Conservation (phyloP, 1,140 invertebrate genomes). For the Ectropis grisescens region DNA sequence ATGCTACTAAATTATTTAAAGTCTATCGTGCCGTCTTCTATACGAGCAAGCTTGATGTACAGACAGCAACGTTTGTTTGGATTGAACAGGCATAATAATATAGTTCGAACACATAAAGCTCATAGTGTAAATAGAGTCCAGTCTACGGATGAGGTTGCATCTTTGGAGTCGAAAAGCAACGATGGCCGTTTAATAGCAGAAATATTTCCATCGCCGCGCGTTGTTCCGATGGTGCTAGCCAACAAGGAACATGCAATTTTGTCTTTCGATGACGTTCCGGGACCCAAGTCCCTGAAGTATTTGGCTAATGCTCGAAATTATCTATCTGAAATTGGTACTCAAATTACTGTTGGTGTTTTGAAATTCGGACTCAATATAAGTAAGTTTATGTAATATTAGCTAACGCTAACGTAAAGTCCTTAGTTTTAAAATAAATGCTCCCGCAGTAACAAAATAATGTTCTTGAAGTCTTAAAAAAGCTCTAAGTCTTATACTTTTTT, state of each 20-base stretch:
- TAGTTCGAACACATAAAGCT: too few relatives aligned
- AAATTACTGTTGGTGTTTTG: constrained; percentile 72
- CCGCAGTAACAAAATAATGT: too few relatives aligned
- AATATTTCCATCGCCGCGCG: constrained; percentile 30
- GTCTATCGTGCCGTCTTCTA: too few relatives aligned
- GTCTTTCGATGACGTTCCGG: constrained; percentile 74
- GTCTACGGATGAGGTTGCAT: too few relatives aligned
- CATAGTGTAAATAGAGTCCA: too few relatives aligned
- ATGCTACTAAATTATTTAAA: constrained; percentile 20
- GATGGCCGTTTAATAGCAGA: constrained; percentile 16
- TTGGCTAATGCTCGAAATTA: constrained; percentile 72
- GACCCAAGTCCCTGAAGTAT: constrained; percentile 70
- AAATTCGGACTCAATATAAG: constrained; percentile 72
- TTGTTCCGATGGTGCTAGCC: constrained; percentile 34
- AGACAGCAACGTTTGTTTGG: too few relatives aligned
- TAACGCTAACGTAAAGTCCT: too few relatives aligned
- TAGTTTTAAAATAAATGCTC: too few relatives aligned
- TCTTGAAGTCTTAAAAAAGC: too few relatives aligned
- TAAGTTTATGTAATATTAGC: constrained; percentile 31
- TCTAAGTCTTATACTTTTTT: too few relatives aligned
- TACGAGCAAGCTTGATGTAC: constrained; percentile 2
- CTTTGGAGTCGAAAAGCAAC: constrained; percentile 6
- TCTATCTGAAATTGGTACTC: constrained; percentile 73
- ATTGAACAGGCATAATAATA: too few relatives aligned
- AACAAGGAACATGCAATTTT: constrained; percentile 43